Base-by-base conservation (phyloP, 2,888 invertebrate genomes). In the Ctenicera cuprea region DNA sequence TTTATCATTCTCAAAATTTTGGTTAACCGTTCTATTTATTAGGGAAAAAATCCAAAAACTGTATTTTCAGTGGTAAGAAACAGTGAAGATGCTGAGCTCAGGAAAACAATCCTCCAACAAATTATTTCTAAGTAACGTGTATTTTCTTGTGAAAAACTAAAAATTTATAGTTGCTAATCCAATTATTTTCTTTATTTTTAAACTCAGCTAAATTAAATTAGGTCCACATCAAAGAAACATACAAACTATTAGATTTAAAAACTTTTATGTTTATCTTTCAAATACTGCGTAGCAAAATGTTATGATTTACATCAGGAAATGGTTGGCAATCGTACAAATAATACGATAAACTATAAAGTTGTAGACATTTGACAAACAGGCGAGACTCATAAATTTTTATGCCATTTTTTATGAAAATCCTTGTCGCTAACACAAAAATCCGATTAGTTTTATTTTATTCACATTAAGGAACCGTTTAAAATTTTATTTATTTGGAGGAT, bases 241-340 rank as follows among this genome's bases (percentile, higher is more conserved):
- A 43, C 12, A 12, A 45, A 18, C 16, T 8, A 45, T 18, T 16
- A 45, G 3, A 45, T 16, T 18, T 9, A 9, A 7, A 7, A n/a
- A 3, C n/a, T 43, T 43, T 43, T 45, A 16, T 45, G 14, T 45
- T 45, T 18, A 18, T 45, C 45, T 45, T 45, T 45, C 20, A 22
- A 50, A 50, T 26, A 18, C n/a, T 50, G 12, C 22, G 50, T 26
- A 26, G 50, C 50, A 22, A 50, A 45, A 14, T 18, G 45, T 22
- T 50, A 50, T 50, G 50, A 50, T 50, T 50, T 50, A 50, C 26
- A 20, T 20, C 5, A 26, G 50, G 18, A 45, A 45, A 20, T 50
- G 18, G 22, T 50, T 50, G 50, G 50, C 50, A 50, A 12, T 12
- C 22, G 1, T 50, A 50, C 50, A 50, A 50, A 26, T 50, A 50